Conservation (phyloP, 2,888 invertebrate species). For the Acanthopleura granulata region DNA sequence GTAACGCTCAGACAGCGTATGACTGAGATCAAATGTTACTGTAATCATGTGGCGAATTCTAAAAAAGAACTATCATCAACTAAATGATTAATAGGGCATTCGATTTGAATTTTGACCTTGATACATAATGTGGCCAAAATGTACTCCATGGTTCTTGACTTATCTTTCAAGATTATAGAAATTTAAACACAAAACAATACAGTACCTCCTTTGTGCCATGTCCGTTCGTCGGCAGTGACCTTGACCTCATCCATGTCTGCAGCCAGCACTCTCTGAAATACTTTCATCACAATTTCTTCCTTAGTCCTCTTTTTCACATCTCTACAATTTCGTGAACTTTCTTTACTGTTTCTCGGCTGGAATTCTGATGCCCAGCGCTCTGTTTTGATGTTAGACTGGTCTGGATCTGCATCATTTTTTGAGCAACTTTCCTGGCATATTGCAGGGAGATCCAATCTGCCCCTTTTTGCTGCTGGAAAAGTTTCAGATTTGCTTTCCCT, state of each 20-base stretch:
- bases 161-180: neutral
- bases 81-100: too few relatives aligned
- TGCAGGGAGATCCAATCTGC: neutral
- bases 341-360: conserved; percentile 72
- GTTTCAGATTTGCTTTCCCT: too few relatives aligned
- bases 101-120: too few relatives aligned
- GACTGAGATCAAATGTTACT: too few relatives aligned
- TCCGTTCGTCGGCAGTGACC: conserved; percentile 35
- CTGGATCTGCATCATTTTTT: neutral
- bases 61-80: too few relatives aligned
- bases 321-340: conserved; percentile 89
- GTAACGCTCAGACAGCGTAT: too few relatives aligned
- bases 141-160: too few relatives aligned
- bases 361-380: conserved; percentile 52
- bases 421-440: neutral
- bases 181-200: neutral
- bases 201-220: conserved; percentile 65
- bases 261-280: conserved; percentile 76
- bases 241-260: conserved; percentile 32
- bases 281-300: conserved; percentile 76
- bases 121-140: too few relatives aligned
- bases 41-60: neutral
- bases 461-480: neutral
- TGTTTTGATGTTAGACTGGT: neutral
- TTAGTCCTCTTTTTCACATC: conserved; percentile 79